A percentile compares a stretch with the other conserved stretches of the same genome.
Conservation (phyloP, 2,888 invertebrate genomes). For the Chymomyza amoena region DNA sequence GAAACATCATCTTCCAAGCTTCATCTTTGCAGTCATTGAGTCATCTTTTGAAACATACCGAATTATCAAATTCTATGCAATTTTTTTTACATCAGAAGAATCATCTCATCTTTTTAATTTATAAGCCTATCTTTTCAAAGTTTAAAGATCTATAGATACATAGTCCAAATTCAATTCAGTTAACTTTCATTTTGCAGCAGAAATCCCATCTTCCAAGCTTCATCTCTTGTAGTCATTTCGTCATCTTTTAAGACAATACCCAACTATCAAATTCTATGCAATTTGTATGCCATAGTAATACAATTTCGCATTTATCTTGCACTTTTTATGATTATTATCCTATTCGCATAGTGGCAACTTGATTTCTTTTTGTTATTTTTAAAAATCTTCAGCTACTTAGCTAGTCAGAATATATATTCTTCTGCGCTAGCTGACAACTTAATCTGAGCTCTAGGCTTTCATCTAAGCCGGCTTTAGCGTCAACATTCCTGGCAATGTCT, state of each 20-base stretch:
- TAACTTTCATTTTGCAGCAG: no score
- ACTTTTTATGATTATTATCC: not conserved
- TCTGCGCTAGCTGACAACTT: not conserved
- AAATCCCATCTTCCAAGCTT: no score
- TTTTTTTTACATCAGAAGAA: no score
- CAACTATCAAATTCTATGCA: not conserved
- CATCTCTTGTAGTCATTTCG: no score
- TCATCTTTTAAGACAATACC: not conserved
- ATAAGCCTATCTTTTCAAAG: no score
- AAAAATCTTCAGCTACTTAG: not conserved
- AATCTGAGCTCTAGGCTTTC: not conserved
- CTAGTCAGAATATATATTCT: not conserved
- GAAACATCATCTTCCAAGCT: no score
- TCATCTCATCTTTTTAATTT: no score
- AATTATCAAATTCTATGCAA: not conserved
- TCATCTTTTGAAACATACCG: not conserved
- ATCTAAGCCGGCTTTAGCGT: not conserved
- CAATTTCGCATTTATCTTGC: not conserved
- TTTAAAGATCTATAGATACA: no score
- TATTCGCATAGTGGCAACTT: not conserved
- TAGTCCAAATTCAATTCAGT: no score
- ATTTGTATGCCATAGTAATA: not conserved
- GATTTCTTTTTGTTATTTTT: not conserved
- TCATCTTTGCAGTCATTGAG: no score
- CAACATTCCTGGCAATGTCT: not conserved